Conservation (phyloP, 1,140 invertebrate genomes). For the Vollenhovia emeryi region DNA sequence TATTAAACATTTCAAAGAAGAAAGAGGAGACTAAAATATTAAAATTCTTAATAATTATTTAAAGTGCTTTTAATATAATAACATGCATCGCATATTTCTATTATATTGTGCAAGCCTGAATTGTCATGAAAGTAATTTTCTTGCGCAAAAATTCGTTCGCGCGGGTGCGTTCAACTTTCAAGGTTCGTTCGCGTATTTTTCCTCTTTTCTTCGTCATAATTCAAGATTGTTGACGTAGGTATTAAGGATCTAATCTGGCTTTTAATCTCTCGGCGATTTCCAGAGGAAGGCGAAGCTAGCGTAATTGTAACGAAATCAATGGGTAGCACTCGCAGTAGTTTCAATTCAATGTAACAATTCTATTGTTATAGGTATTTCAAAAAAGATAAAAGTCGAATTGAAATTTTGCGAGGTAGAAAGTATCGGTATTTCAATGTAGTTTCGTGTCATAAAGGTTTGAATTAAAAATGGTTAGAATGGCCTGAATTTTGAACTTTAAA, state of each 20-base stretch:
- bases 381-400: not conserved
- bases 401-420: not conserved
- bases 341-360: not conserved
- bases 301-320: not conserved
- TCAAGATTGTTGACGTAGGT: constrained; percentile 5
- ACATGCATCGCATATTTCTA: not conserved
- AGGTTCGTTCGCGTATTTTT: constrained; percentile 18
- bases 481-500: not conserved
- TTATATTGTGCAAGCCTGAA: not conserved
- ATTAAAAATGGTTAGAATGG: not conserved
- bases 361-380: not conserved
- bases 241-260: constrained; percentile 23
- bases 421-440: not conserved
- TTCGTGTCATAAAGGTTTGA: not conserved
- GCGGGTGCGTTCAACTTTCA: not conserved
- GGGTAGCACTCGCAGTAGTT: constrained; percentile 7
- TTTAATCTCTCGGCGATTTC: not conserved
- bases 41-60: not conserved
- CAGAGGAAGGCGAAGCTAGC: not conserved
- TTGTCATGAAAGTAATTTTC: not conserved
- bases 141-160: not conserved
- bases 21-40: not conserved
- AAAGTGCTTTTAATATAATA: not conserved
- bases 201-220: not conserved
- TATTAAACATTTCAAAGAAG: not conserved